Evolutionary conservation across 1,140 invertebrate genomes (phyloP).

Genomic region (Oryctes rhinoceros): DNA sequence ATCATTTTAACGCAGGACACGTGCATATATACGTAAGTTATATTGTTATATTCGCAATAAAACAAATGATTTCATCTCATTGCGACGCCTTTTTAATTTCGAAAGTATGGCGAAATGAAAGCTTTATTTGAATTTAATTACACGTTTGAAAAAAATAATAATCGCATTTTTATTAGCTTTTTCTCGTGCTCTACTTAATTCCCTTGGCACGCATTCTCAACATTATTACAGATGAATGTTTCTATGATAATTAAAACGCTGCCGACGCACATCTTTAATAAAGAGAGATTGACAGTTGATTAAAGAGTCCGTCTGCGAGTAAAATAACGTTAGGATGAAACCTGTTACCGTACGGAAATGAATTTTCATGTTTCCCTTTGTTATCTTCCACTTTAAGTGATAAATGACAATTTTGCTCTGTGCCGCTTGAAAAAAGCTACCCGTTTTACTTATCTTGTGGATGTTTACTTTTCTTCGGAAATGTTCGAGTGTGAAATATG

Average conservation of each 20-base stretch:
- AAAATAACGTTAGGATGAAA: constrained; percentile 26
- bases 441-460: constrained; percentile 34
- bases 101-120: not conserved
- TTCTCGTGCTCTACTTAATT: not conserved
- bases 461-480: constrained; percentile 41
- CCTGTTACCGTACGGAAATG: constrained; percentile 37
- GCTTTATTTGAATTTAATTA: not conserved
- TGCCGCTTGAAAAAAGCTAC: constrained; percentile 36
- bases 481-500: constrained; percentile 41
- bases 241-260: not conserved
- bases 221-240: constrained; percentile 4
- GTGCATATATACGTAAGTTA: too few species aligned
- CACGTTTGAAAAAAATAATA: not conserved
- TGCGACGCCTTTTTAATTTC: not conserved
- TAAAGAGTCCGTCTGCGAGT: not conserved
- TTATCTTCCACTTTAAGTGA: constrained; percentile 35
- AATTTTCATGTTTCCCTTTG: constrained; percentile 39
- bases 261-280: not conserved
- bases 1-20: too few species aligned
- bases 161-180: not conserved
- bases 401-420: constrained; percentile 28
- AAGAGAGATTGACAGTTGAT: constrained; percentile 27
- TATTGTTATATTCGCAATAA: too few species aligned
- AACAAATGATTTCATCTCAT: too few species aligned
- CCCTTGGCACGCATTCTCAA: not conserved